Base-by-base conservation (phyloP, 2,888 invertebrate species). In the Ochropleura leucogaster region DNA sequence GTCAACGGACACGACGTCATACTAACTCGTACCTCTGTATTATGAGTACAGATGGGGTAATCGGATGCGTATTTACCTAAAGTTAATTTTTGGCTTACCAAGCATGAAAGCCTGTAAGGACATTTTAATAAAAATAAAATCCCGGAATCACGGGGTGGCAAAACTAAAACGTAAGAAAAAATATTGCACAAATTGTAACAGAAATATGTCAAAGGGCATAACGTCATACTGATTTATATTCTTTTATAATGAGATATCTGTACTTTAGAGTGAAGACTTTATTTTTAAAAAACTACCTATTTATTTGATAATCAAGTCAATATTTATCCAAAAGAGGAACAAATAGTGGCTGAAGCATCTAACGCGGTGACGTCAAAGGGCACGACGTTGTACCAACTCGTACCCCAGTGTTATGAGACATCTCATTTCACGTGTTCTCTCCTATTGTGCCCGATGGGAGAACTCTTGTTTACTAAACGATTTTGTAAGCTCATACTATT, bases 401-500 rank as follows among this genome's bases (percentile, higher is more conserved):
- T 88, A 85, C 83, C 82, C 86, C 91, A 84, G 84, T 90, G 92
- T 95, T 95, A 95, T 95, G 95, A 95, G 94, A 96, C 94, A 94
- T 94, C 94, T 95, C 95, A 95, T 95, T 95, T 95, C 92, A 94
- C 91, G 91, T 94, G 93, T 91, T 91, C 88, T 88, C 88, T 89
- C 84, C 90, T 88, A 93, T 94, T 94, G 95, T 94, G 86, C 87
- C 88, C 88, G 75, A 88, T 80, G 77, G 78, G 73, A 82, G 77
- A 70, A 74, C 84, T 85, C 88, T 89, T 92, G 92, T 93, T 92
- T 92, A 89, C 89, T 89, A 88, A 87, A 89, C 88, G 89, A 90
- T 91, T 89, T 88, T 84, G 84, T 89, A 80, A 86, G 80, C 89
- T 81, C 84, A 76, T 84, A 84, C 68, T 85, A 83, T 82, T 83